Base-by-base conservation (phyloP, 1,140 invertebrate species). In the Atta texana region DNA sequence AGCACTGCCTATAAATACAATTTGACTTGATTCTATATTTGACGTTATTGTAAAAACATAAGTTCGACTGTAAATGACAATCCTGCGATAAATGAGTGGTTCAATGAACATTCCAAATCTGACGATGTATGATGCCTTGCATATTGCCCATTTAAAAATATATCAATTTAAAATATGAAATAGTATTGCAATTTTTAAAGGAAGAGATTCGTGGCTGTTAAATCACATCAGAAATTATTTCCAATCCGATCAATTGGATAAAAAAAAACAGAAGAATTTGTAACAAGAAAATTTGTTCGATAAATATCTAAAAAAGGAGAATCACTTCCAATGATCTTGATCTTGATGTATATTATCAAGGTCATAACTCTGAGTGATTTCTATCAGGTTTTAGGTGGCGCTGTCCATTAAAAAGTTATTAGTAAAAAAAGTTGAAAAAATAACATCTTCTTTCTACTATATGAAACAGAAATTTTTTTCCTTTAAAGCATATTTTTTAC, bases 1-100 rank as follows among this genome's bases (percentile, higher is more conserved):
- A 74, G 55, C 12, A 39, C 18, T 24, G n/a, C 24, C 18, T 34
- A 44, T n/a, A 84, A 84, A 61, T 57, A 74, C 57, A 74, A 61
- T 61, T 74, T 49, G 24, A 28, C 18, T 84, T 51, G 80, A 84
- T 61, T 18, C 55, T 28, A 61, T 59, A 24, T 61, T 14, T 53
- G 66, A 49, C 24, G 8, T 5, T n/a, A 82, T 84, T 44, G 39
- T 74, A 44, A 55, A 49, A 55, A 31, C 3, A 81, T 39, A 81
- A 81, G 24, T 57, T 31, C 21, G 8, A 82, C 18, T 61, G 39
- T n/a, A 81, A 71, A 81, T 21, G 10, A 18, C 16, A 72, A 72
- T 82, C 5, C 55, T 31, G 12, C 14, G 18, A 21, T 53, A 18
- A 72, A 61, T 49, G 49, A 72, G 31, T 34, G 24, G 69, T 71